Conservation (phyloP, 2,888 invertebrate species). For the Heteropelma amictum region DNA sequence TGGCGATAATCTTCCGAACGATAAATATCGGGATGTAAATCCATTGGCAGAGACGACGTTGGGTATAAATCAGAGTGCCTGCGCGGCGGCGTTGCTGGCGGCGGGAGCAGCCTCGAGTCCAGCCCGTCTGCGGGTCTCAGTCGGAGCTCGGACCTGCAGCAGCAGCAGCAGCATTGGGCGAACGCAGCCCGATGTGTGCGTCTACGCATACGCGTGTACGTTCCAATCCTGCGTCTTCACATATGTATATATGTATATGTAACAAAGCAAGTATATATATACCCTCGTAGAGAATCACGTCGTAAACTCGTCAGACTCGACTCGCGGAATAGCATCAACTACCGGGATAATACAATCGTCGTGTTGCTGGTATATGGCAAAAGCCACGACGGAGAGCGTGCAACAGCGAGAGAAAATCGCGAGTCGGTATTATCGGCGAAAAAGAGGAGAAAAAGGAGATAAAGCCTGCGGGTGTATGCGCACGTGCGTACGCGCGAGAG, state of each 20-base stretch:
- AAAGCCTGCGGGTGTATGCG: too few species aligned
- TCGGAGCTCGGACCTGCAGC: constrained; percentile 59
- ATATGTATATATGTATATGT: constrained; percentile 8
- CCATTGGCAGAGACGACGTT: constrained; percentile 77
- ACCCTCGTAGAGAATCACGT: constrained; percentile 60
- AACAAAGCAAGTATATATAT: constrained; percentile 8
- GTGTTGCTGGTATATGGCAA: constrained; percentile 45
- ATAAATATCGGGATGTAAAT: constrained; percentile 78
- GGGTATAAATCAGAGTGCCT: constrained; percentile 77
- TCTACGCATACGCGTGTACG: background rate
- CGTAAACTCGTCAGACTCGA: constrained; percentile 77
- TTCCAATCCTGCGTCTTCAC: background rate
- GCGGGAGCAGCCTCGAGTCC: constrained; percentile 51
- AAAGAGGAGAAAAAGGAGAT: constrained; percentile 1
- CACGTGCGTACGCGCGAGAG: background rate
- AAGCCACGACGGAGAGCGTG: background rate
- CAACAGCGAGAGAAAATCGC: constrained; percentile 18
- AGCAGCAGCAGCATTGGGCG: constrained; percentile 39
- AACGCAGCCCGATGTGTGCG: too few species aligned
- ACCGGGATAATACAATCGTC: constrained; percentile 77
- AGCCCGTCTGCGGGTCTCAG: constrained; percentile 59
- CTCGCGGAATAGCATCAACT: constrained; percentile 77
- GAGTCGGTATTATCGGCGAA: constrained; percentile 6
- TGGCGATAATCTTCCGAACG: constrained; percentile 76
- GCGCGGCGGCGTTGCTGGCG: constrained; percentile 50